Evolutionary conservation across 1,140 invertebrate genomes (phyloP).

Genomic region (Mya arenaria): DNA sequence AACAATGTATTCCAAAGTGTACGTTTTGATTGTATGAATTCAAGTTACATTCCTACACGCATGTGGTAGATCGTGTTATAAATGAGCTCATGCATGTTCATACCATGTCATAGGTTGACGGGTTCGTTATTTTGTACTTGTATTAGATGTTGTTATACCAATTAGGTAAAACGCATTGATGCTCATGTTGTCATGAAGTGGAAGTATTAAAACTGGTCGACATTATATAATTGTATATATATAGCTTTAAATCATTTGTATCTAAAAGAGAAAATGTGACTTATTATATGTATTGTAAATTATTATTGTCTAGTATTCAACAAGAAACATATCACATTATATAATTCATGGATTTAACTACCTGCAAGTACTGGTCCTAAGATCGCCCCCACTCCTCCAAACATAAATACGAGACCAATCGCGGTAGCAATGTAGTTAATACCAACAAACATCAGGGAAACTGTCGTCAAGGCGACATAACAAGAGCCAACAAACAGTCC

Average conservation of each 20-base stretch:
- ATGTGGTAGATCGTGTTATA: not conserved
- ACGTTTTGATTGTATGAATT: not conserved
- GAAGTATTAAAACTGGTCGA: not conserved
- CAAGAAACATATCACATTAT: not conserved
- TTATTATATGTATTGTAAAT: not conserved
- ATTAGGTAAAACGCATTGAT: not conserved
- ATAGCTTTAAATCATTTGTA: not conserved
- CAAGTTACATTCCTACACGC: not conserved
- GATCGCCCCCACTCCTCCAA: conserved; percentile 25
- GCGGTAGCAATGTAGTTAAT: conserved; percentile 20
- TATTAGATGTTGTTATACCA: too few species aligned
- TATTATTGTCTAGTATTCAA: too few species aligned
- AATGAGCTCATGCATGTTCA: not conserved
- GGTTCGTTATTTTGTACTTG: too few species aligned
- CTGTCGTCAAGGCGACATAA: conserved; percentile 9
- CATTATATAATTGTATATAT: not conserved
- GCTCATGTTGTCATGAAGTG: not conserved
- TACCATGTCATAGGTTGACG: not conserved
- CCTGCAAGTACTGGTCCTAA: conserved; percentile 43
- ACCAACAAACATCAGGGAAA: conserved; percentile 33
- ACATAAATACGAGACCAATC: conserved; percentile 17
- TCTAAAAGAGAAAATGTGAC: too few species aligned
- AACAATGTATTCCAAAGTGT: not conserved
- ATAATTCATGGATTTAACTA: not conserved
- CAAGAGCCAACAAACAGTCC: conserved; percentile 24